Evolutionary conservation across 2,797 vertebrate species (phyloP).

Genomic region (Spinibarbus caldwelli): DNA sequence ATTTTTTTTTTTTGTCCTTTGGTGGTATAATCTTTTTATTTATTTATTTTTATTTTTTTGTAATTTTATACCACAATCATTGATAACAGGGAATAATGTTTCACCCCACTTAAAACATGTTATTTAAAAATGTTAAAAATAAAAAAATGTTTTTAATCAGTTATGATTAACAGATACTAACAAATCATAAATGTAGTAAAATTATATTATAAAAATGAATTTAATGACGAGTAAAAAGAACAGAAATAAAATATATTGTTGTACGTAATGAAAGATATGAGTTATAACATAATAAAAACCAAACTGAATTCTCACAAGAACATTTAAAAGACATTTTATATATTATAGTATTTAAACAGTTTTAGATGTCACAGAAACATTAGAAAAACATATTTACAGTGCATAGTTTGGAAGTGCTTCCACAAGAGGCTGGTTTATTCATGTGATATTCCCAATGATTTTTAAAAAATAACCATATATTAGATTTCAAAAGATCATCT

Average conservation of each 20-base stretch:
- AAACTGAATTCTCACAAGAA: slow-evolving; percentile 67
- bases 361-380: slow-evolving; percentile 47
- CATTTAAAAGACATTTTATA: slow-evolving; percentile 66
- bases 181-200: slow-evolving; percentile 50
- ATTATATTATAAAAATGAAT: slow-evolving; percentile 66
- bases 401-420: slow-evolving; percentile 77
- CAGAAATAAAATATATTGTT: slow-evolving; percentile 64
- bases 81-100: neutral
- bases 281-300: slow-evolving; percentile 50
- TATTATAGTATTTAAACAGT: slow-evolving; percentile 37
- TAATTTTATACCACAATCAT: neutral
- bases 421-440: slow-evolving; percentile 38
- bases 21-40: slow-evolving; percentile 15
- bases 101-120: slow-evolving; percentile 10
- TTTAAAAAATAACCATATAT: slow-evolving; percentile 5
- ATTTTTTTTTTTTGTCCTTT: neutral
- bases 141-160: slow-evolving; percentile 17
- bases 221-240: slow-evolving; percentile 64
- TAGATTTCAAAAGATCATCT: slow-evolving; percentile 35
- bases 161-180: slow-evolving; percentile 39
- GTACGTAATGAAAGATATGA: slow-evolving; percentile 68
- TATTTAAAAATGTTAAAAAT: slow-evolving; percentile 1
- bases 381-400: slow-evolving; percentile 74
- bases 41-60: too few relatives aligned
- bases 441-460: slow-evolving; percentile 8